phyloP scores from a whole-genome alignment of 2,113 vertebrate species.

The Cinclus cinclus region DNA sequence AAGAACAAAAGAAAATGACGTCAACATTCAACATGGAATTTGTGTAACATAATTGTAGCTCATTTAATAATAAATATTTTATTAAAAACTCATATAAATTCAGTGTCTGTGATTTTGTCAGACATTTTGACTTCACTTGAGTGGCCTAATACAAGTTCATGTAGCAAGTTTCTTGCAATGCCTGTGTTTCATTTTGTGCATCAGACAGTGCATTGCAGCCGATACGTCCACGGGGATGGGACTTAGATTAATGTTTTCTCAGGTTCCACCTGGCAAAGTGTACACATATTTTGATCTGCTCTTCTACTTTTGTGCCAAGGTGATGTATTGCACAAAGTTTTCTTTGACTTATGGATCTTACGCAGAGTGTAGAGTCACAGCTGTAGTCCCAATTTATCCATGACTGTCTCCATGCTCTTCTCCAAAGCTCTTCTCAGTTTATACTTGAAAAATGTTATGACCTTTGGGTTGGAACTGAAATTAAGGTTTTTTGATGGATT shows the following conservation, averaged over 20 bases:
- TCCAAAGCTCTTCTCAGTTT: constrained; percentile 3
- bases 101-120: not conserved
- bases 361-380: not conserved
- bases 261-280: not conserved
- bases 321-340: not conserved
- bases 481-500: not conserved
- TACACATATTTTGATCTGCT: not conserved
- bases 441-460: not conserved
- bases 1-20: not conserved
- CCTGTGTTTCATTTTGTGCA: not conserved
- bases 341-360: not conserved
- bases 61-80: not conserved
- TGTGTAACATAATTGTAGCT: constrained; percentile 9
- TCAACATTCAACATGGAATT: not conserved
- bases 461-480: not conserved
- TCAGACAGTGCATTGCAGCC: not conserved
- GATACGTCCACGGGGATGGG: not conserved
- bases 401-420: not conserved
- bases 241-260: not conserved
- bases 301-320: not conserved
- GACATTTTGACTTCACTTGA: not conserved
- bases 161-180: not conserved
- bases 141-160: not conserved
- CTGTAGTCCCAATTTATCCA: not conserved
- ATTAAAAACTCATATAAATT: not conserved